A percentile compares a stretch with the other conserved stretches of the same genome.
phyloP scores from a whole-genome alignment of 37 sponge, comb jelly and placozoan genomes.

The Geodia barretti region DNA sequence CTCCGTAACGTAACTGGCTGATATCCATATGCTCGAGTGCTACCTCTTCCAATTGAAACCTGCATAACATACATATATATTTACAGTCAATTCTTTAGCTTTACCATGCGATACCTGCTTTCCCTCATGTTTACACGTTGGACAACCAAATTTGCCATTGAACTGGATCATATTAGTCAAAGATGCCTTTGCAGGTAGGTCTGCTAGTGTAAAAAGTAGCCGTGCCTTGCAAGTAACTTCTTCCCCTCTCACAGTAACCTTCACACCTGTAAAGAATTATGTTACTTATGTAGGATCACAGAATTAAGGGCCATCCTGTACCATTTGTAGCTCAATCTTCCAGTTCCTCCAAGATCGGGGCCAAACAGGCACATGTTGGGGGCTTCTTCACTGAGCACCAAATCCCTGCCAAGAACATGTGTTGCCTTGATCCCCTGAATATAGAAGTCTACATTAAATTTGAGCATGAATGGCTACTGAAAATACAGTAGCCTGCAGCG shows the following conservation, averaged over 20 bases:
- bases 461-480: neutral
- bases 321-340: neutral
- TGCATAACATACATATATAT: neutral
- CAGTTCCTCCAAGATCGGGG: neutral
- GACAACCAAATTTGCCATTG: conserved; percentile 52
- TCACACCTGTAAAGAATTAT: neutral
- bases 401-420: neutral
- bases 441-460: neutral
- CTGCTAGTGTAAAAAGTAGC: neutral
- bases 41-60: neutral
- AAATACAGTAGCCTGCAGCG: neutral
- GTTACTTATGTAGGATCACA: neutral
- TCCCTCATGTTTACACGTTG: conserved; percentile 51
- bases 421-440: neutral
- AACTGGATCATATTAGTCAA: conserved; percentile 11
- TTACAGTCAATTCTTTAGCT: too few species aligned
- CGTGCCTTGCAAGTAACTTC: neutral
- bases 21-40: neutral
- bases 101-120: conserved; percentile 3
- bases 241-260: neutral
- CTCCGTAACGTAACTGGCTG: neutral
- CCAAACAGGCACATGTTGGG: neutral
- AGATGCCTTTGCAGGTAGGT: conserved; percentile 40
- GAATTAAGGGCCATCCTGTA: neutral
- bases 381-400: neutral